These are phyloP conservation scores for Ptilonorhynchus violaceus DNA, from an alignment of 2,113 vertebrate genomes.

Conservation along the genomic window DNA sequence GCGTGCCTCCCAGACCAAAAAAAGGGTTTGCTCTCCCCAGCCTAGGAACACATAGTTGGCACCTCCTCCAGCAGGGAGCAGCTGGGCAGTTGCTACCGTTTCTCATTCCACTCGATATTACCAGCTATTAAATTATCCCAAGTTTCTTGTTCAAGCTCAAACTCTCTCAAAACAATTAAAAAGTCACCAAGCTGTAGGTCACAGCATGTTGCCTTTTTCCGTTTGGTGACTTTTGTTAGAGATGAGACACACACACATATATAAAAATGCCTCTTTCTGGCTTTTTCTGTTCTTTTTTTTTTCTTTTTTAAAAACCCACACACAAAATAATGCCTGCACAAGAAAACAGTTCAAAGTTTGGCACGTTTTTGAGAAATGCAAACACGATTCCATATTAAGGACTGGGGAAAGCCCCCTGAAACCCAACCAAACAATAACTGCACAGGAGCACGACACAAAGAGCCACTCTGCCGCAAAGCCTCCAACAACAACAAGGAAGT, in stretches of 20 bases:
- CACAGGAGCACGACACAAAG: neutral
- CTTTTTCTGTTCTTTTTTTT: no score
- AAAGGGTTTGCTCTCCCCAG: constrained; percentile 38
- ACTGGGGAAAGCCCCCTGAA: neutral
- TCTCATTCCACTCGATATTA: constrained; percentile 25
- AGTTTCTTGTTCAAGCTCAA: constrained; percentile 22
- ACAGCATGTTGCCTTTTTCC: neutral
- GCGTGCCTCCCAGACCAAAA: constrained; percentile 32
- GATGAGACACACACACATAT: neutral
- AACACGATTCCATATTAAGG: neutral
- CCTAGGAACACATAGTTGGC: constrained; percentile 62
- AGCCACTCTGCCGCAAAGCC: neutral
- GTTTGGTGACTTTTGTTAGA: neutral
- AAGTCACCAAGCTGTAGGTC: neutral
- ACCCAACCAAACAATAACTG: neutral
- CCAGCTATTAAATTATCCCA: constrained; percentile 21
- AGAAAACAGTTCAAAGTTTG: neutral
- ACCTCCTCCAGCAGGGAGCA: constrained; percentile 35
- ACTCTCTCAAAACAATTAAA: neutral
- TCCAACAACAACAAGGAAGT: neutral
- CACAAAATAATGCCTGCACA: neutral
- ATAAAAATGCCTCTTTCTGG: neutral
- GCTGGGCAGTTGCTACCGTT: constrained; percentile 60
- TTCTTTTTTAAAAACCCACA: neutral
- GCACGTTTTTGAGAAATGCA: neutral